Evolutionary conservation across 1,140 invertebrate genomes (phyloP).

Genomic region (Heterodera carotae): DNA sequence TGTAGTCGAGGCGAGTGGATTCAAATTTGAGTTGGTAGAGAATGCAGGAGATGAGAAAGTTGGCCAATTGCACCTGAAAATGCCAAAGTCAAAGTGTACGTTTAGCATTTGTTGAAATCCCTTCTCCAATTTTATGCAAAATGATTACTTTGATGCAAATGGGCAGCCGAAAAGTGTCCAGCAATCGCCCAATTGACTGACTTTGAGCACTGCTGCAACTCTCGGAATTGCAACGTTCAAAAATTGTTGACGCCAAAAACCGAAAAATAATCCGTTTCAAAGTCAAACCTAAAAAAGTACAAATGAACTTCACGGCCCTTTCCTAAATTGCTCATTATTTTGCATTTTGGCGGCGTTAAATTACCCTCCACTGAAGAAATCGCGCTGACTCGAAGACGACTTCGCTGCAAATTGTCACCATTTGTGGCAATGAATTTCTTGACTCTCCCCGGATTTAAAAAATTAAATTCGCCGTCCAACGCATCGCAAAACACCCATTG

Average conservation of each 20-base stretch:
- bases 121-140: background rate
- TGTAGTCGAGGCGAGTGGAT: background rate
- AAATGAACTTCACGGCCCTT: background rate
- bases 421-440: background rate
- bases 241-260: background rate
- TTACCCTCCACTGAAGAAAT: background rate
- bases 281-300: background rate
- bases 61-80: slow-evolving; percentile 4
- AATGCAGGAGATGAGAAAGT: slow-evolving; percentile 8
- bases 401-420: background rate
- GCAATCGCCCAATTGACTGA: background rate
- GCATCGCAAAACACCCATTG: slow-evolving; percentile 11
- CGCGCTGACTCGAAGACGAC: slow-evolving; percentile 1
- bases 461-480: background rate
- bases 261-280: background rate
- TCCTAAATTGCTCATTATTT: too few species aligned
- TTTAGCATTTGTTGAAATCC: too few species aligned
- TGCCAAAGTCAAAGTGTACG: too few species aligned
- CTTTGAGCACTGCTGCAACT: background rate
- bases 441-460: background rate
- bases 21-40: slow-evolving; percentile 14
- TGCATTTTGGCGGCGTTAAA: too few species aligned
- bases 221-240: background rate
- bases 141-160: background rate
- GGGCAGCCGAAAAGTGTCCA: background rate